Evolutionary conservation across 2,888 invertebrate genomes (phyloP).

Genomic region (Tillus elongatus): DNA sequence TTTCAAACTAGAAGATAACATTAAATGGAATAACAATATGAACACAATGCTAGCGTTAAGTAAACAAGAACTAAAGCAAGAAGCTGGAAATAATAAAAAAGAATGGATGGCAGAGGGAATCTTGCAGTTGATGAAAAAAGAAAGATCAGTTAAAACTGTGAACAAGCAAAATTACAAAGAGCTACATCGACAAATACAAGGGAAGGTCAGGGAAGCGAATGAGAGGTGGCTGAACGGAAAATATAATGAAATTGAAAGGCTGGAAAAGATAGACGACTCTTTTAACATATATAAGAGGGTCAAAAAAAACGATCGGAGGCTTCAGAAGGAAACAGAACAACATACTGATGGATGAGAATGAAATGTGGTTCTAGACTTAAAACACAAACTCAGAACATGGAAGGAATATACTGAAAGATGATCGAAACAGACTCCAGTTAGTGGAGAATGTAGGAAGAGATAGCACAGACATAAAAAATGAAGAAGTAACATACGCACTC

Average conservation of each 20-base stretch:
- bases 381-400: slow-evolving; percentile 2
- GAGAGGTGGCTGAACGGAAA: slow-evolving; percentile 4
- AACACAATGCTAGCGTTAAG: background rate
- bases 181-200: slow-evolving; percentile 3
- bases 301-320: no score
- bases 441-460: background rate
- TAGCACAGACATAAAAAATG: background rate
- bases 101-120: slow-evolving; percentile 4
- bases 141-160: background rate
- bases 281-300: no score
- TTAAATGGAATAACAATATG: no score
- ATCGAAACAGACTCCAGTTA: slow-evolving; percentile 3
- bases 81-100: background rate
- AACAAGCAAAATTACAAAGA: slow-evolving; percentile 1
- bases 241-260: slow-evolving; percentile 3
- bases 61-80: slow-evolving; percentile 1
- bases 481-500: slow-evolving; percentile 2
- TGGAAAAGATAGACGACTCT: background rate
- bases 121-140: background rate
- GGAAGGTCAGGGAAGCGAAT: slow-evolving; percentile 1
- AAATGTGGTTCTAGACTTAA: slow-evolving; percentile 3
- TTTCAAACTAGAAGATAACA: no score
- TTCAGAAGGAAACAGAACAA: slow-evolving; percentile 2
- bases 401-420: background rate
- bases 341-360: slow-evolving; percentile 1